These are phyloP conservation scores for Emesis castigata DNA, from an alignment of 2,888 invertebrate species.

Conservation along the genomic window DNA sequence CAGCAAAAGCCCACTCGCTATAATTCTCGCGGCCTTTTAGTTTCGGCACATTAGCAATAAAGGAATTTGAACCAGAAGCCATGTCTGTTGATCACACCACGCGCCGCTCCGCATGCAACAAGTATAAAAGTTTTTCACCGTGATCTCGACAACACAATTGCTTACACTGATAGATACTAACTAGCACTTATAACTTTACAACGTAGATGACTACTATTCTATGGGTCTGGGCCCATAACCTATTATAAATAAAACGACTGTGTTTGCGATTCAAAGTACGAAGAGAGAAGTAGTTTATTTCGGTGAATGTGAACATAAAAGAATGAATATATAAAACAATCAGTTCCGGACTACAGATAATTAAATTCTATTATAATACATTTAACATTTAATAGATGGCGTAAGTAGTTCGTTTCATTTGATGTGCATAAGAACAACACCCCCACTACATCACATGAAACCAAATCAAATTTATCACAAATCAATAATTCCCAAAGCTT, in stretches of 20 bases:
- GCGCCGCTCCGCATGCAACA: background rate
- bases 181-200: background rate
- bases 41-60: background rate
- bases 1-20: background rate
- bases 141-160: background rate
- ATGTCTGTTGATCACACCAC: background rate
- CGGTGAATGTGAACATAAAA: background rate
- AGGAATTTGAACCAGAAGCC: background rate
- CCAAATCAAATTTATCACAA: background rate
- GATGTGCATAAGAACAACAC: background rate
- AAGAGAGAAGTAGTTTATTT: background rate
- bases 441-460: constrained; percentile 10
- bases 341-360: background rate
- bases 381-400: background rate
- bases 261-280: background rate
- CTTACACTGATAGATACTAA: background rate
- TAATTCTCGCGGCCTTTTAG: background rate
- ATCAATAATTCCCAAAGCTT: background rate
- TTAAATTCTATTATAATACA: background rate
- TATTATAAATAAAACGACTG: background rate
- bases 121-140: background rate
- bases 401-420: background rate
- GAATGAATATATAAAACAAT: background rate
- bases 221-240: background rate
- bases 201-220: background rate